Percentiles rank a stretch among this genome's conserved stretches.
Conservation (phyloP, 2,113 vertebrate genomes). For the Hydrochoerus hydrochaeris region DNA sequence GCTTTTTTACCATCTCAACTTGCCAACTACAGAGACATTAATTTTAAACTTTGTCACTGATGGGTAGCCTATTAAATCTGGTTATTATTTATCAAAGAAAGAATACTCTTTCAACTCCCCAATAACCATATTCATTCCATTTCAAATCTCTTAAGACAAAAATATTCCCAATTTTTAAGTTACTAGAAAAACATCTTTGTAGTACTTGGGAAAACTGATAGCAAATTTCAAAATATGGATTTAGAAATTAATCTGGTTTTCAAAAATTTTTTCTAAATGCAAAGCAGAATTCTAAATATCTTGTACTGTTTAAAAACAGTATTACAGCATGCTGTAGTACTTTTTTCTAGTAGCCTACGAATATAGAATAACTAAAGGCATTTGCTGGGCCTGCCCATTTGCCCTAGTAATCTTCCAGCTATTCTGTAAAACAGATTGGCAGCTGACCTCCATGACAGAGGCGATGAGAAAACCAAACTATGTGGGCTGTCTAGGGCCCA, state of each 20-base stretch:
- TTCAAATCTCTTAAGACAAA: slow-evolving; percentile 25
- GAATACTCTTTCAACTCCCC: background rate
- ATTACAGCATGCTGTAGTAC: background rate
- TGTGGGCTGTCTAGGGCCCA: background rate
- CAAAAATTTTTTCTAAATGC: slow-evolving; percentile 1
- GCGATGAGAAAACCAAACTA: background rate
- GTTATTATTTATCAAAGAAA: background rate
- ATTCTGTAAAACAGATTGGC: background rate
- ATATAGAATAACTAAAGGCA: background rate
- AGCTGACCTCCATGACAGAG: background rate
- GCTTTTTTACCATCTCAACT: background rate
- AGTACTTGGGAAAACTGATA: background rate
- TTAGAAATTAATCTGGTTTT: slow-evolving; percentile 45
- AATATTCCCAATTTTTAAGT: slow-evolving; percentile 48
- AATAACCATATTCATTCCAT: background rate
- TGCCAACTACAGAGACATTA: background rate
- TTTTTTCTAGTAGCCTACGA: background rate
- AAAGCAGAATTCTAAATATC: background rate
- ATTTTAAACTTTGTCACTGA: background rate
- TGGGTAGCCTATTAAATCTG: background rate
- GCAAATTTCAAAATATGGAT: background rate
- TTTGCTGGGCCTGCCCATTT: background rate
- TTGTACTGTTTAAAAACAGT: background rate
- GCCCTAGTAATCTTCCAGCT: background rate
- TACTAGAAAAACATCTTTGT: background rate